phyloP scores from a whole-genome alignment of 2,888 invertebrate genomes.

The Nesidiocoris tenuis region DNA sequence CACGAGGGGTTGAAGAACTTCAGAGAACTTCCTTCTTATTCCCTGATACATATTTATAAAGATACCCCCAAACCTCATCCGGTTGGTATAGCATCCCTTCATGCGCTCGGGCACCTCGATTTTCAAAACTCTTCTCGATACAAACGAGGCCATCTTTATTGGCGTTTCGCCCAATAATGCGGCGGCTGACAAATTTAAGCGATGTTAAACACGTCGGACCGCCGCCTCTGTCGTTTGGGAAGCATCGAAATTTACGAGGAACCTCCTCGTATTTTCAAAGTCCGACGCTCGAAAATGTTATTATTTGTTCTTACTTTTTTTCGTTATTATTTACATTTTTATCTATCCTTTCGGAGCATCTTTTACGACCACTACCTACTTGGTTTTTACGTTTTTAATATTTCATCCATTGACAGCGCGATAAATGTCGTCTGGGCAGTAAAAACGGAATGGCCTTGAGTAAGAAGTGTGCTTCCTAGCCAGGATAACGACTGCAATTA shows the following conservation, averaged over 20 bases:
- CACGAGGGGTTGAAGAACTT: constrained; percentile 10
- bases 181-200: constrained; percentile 13
- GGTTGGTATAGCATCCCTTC: too few relatives aligned
- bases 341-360: background rate
- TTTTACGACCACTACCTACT: constrained; percentile 17
- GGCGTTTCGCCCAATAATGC: background rate
- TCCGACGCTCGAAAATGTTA: background rate
- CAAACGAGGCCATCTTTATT: constrained; percentile 1
- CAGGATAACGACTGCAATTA: too few relatives aligned
- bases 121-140: background rate
- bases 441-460: background rate
- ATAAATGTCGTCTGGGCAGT: background rate
- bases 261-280: background rate
- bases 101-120: background rate
- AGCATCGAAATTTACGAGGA: background rate
- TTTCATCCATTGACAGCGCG: constrained; percentile 4
- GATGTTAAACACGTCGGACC: constrained; percentile 17
- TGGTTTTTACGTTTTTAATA: background rate
- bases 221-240: constrained; percentile 3
- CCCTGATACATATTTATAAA: constrained; percentile 35
- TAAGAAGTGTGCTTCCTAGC: too few relatives aligned
- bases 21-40: constrained; percentile 13
- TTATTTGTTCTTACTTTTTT: constrained; percentile 1
- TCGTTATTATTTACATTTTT: too few relatives aligned
- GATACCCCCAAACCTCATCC: background rate